These are phyloP conservation scores for Lobophora halterata DNA, from an alignment of 2,888 invertebrate species.

Conservation along the genomic window DNA sequence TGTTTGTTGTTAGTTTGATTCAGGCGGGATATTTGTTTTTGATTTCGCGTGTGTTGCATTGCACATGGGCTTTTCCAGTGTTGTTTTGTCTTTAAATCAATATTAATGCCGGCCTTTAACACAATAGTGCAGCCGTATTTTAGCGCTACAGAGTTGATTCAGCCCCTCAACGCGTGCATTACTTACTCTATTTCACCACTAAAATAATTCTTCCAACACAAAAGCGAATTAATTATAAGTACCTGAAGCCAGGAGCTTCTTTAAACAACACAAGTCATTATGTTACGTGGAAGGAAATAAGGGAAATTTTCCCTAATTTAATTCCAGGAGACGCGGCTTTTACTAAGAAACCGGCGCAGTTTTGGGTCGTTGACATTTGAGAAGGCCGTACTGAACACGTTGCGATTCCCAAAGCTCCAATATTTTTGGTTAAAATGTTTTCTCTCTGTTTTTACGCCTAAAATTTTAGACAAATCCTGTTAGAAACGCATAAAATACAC, in stretches of 20 bases:
- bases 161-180: conserved; percentile 5
- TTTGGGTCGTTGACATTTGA: conserved; percentile 44
- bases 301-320: conserved; percentile 52
- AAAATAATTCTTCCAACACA: conserved; percentile 13
- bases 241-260: conserved; percentile 30
- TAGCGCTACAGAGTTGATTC: conserved; percentile 14
- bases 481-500: no score
- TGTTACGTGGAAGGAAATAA: conserved; percentile 36
- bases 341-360: conserved; percentile 36
- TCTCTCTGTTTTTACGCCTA: conserved; percentile 2
- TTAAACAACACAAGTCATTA: conserved; percentile 48
- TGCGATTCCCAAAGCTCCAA: conserved; percentile 20
- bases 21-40: conserved; percentile 22
- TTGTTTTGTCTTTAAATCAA: conserved; percentile 21
- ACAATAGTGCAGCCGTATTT: conserved; percentile 18
- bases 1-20: conserved; percentile 27
- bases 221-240: conserved; percentile 20
- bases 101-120: conserved; percentile 20
- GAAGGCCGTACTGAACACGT: conserved; percentile 55
- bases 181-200: conserved; percentile 8
- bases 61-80: conserved; percentile 12
- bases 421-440: conserved; percentile 19
- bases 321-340: conserved; percentile 50
- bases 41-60: conserved; percentile 16
- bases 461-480: no score